A percentile compares a stretch with the other conserved stretches of the same genome.
Evolutionary conservation across 2,113 vertebrate species (phyloP).

Genomic region (Cephalopterus ornatus): DNA sequence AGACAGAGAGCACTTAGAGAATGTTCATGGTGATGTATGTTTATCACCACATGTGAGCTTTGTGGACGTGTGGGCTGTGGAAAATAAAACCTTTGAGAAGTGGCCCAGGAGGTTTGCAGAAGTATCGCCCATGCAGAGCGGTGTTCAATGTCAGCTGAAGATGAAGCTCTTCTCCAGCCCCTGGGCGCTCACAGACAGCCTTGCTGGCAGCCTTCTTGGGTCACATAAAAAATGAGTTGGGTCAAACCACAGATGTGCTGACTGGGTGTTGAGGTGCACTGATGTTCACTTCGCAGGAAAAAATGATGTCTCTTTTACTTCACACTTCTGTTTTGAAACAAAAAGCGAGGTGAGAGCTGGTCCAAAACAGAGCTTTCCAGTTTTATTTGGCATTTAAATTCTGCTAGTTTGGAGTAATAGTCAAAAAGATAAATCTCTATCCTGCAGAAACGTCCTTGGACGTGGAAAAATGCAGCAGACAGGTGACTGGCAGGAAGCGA

Average conservation of each 20-base stretch:
- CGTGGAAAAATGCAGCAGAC: background rate
- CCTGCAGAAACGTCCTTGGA: background rate
- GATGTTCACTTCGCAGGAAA: slow-evolving; percentile 50
- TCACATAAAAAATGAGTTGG: slow-evolving; percentile 46
- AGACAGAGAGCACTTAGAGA: background rate
- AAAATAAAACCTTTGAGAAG: background rate
- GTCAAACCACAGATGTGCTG: slow-evolving; percentile 65
- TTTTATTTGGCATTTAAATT: slow-evolving; percentile 5
- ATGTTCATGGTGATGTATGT: background rate
- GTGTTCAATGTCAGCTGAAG: background rate
- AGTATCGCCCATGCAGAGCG: background rate
- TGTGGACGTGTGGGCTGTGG: background rate
- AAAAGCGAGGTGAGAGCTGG: background rate
- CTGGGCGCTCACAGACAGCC: background rate
- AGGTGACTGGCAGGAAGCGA: slow-evolving; percentile 54
- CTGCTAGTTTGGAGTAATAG: background rate
- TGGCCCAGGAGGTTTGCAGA: rapidly evolving
- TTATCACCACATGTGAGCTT: background rate
- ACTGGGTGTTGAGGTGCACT: slow-evolving; percentile 46
- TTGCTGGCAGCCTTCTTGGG: background rate
- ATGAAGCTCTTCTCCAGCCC: background rate
- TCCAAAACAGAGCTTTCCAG: slow-evolving; percentile 20
- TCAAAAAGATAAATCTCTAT: background rate
- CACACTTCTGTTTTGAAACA: slow-evolving; percentile 37
- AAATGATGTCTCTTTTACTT: slow-evolving; percentile 54